A percentile compares a stretch with the other conserved stretches of the same genome.
phyloP scores from a whole-genome alignment of 2,113 vertebrate genomes.

The Gymnogyps californianus region DNA sequence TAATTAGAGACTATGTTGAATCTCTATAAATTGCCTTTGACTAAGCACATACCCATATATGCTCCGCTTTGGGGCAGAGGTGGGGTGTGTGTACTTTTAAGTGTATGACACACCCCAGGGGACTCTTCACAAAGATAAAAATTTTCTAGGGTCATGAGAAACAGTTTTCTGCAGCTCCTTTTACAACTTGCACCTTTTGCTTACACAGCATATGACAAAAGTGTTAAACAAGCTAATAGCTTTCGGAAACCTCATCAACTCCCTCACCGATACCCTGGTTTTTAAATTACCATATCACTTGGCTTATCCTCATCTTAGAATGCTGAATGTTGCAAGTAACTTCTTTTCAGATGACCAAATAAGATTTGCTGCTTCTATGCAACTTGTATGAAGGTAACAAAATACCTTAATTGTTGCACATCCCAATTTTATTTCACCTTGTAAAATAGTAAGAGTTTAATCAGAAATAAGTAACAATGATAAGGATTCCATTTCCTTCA shows the following conservation, averaged over 20 bases:
- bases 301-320: neutral
- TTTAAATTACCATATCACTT: neutral
- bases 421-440: neutral
- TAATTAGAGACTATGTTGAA: neutral
- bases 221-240: neutral
- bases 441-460: neutral
- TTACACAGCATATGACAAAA: neutral
- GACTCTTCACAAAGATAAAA: neutral
- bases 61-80: neutral
- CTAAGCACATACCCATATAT: neutral
- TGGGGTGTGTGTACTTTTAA: neutral
- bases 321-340: rapidly evolving
- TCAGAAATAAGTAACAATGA: neutral
- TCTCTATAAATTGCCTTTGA: neutral
- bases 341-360: neutral
- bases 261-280: neutral
- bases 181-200: neutral
- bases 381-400: neutral
- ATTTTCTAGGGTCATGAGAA: neutral
- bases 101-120: neutral
- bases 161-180: neutral
- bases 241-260: neutral
- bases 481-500: neutral
- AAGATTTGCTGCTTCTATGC: neutral
- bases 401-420: neutral